Conservation (phyloP, 2,113 vertebrate genomes). For the Silurus glanis region DNA sequence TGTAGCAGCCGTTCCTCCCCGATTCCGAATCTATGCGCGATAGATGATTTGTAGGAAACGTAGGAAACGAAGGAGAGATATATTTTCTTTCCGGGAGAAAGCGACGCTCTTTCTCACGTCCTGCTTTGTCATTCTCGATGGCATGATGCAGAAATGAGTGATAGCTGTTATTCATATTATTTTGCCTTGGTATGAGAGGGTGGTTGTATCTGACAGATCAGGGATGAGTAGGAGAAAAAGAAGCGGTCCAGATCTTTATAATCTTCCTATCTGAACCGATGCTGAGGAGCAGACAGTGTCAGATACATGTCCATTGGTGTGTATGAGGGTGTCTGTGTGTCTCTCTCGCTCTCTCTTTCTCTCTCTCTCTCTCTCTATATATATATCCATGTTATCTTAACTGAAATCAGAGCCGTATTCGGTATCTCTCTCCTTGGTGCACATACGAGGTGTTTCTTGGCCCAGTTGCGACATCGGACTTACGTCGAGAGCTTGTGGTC, state of each 20-base stretch:
- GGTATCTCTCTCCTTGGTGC: constrained; percentile 42
- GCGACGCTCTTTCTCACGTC: background rate
- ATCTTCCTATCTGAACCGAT: constrained; percentile 18
- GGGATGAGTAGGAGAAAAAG: constrained; percentile 20
- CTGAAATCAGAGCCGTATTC: constrained; percentile 59
- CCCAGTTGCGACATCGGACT: background rate
- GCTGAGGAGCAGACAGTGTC: constrained; percentile 12
- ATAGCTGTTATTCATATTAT: constrained; percentile 36
- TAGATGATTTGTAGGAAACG: constrained; percentile 9
- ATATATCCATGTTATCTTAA: constrained; percentile 54
- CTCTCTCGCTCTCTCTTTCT: background rate
- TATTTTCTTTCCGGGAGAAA: background rate
- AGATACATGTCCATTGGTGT: constrained; percentile 2
- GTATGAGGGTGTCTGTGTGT: background rate
- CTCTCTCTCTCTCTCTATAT: background rate
- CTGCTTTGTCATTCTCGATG: constrained; percentile 11
- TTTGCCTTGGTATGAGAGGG: constrained; percentile 33
- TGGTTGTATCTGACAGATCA: constrained; percentile 43
- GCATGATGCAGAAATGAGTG: constrained; percentile 41
- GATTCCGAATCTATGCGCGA: background rate
- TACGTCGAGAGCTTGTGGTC: constrained; percentile 9
- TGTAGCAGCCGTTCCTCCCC: background rate
- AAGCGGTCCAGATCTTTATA: constrained; percentile 24
- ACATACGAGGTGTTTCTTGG: constrained; percentile 37
- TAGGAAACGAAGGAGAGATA: background rate